These are phyloP conservation scores for Candoia aspera DNA, from an alignment of 2,113 vertebrate species.

Conservation along the genomic window DNA sequence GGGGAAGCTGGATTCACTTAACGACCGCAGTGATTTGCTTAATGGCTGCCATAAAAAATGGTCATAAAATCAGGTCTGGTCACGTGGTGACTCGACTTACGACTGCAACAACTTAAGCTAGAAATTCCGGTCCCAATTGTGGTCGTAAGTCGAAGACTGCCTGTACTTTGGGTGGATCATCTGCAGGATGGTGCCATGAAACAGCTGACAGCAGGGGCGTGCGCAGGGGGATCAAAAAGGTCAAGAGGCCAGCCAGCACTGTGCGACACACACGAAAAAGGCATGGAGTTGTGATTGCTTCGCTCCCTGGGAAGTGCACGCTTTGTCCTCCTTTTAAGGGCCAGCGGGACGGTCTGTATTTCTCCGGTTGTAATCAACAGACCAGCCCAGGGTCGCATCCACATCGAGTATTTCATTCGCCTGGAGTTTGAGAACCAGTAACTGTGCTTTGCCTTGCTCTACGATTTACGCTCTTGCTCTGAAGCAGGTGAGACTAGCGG, in stretches of 20 bases:
- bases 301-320: neutral
- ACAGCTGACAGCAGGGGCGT: neutral
- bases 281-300: neutral
- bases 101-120: too few species aligned
- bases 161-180: neutral
- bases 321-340: neutral
- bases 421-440: neutral
- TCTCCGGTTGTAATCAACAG: neutral
- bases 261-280: neutral
- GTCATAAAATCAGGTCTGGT: too few species aligned
- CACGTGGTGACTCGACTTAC: too few species aligned
- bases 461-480: neutral
- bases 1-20: too few species aligned
- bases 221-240: neutral
- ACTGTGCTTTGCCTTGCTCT: neutral
- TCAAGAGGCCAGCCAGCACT: neutral
- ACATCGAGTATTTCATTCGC: neutral
- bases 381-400: neutral
- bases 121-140: too few species aligned
- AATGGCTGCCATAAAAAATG: too few species aligned
- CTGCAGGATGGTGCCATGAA: neutral
- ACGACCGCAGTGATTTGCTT: too few species aligned
- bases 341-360: neutral
- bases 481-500: constrained; percentile 29
- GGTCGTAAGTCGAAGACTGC: too few species aligned